Conservation (phyloP, 2,888 invertebrate species). For the Lepidocyrtoides sp. region DNA sequence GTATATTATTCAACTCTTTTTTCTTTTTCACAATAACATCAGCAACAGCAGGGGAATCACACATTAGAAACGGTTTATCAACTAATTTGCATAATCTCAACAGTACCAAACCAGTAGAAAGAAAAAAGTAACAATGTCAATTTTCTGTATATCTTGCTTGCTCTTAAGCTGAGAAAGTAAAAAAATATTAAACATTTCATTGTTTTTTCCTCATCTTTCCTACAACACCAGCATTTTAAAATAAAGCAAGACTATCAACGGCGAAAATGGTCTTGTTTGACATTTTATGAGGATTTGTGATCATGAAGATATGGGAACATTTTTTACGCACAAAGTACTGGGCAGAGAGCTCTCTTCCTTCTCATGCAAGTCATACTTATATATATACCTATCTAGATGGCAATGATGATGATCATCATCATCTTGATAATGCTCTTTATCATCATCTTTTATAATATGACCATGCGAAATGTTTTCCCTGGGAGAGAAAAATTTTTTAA, state of each 20-base stretch:
- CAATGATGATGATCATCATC: not conserved
- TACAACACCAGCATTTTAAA: conserved; percentile 35
- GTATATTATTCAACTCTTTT: conserved; percentile 10
- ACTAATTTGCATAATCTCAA: conserved; percentile 47
- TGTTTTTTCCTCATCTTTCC: not conserved
- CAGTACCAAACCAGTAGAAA: not conserved
- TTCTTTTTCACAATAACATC: conserved; percentile 10
- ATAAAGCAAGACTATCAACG: conserved; percentile 39
- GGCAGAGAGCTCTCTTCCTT: not conserved
- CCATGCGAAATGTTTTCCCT: not conserved
- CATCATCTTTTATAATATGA: not conserved
- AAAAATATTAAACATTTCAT: conserved; percentile 38
- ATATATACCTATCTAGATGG: not conserved
- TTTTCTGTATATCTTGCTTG: not conserved
- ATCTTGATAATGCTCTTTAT: not conserved
- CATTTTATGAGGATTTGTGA: conserved; percentile 71
- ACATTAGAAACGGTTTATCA: conserved; percentile 55
- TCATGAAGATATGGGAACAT: conserved; percentile 14
- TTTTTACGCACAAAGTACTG: not conserved
- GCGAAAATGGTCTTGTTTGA: conserved; percentile 68
- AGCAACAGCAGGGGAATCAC: conserved; percentile 51
- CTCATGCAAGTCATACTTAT: not conserved
- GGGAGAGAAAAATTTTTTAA: not conserved
- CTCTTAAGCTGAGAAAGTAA: not conserved
- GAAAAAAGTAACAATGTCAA: conserved; percentile 15